A percentile compares a stretch with the other conserved stretches of the same genome.
phyloP scores from a whole-genome alignment of 2,113 vertebrate genomes.

The Anseranas semipalmata region DNA sequence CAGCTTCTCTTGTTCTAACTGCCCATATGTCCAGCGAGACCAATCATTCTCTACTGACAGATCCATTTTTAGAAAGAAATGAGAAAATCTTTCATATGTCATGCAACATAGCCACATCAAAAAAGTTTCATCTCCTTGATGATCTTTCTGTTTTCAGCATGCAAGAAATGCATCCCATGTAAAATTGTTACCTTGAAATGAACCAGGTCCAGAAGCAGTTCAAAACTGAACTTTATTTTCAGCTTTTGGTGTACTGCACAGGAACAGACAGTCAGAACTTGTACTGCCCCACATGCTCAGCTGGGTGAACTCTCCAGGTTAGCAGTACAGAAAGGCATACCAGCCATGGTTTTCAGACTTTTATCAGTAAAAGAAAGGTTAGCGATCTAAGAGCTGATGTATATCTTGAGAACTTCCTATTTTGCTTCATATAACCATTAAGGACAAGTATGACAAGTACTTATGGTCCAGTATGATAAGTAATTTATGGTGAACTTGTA shows the following conservation, averaged over 20 bases:
- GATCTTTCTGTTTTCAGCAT: neutral
- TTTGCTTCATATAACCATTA: neutral
- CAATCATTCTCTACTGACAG: conserved; percentile 39
- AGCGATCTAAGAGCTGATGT: neutral
- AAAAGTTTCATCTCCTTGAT: neutral
- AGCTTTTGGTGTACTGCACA: neutral
- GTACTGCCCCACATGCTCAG: neutral
- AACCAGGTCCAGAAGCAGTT: neutral
- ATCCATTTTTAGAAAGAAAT: conserved; percentile 40
- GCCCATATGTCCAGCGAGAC: conserved; percentile 34
- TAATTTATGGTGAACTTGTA: neutral
- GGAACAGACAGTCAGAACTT: neutral
- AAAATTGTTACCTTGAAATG: neutral
- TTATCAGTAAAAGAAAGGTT: neutral
- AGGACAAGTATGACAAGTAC: neutral
- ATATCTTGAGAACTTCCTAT: neutral
- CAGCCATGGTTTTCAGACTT: neutral
- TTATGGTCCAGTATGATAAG: neutral
- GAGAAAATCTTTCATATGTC: conserved; percentile 20
- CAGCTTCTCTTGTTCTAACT: conserved; percentile 31
- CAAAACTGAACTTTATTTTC: neutral
- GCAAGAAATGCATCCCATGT: neutral
- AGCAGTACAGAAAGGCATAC: neutral
- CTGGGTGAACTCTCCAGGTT: neutral
- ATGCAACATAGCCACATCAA: neutral